Evolutionary conservation across 2,797 vertebrate species (phyloP).

Genomic region (Tarsius wallacei): DNA sequence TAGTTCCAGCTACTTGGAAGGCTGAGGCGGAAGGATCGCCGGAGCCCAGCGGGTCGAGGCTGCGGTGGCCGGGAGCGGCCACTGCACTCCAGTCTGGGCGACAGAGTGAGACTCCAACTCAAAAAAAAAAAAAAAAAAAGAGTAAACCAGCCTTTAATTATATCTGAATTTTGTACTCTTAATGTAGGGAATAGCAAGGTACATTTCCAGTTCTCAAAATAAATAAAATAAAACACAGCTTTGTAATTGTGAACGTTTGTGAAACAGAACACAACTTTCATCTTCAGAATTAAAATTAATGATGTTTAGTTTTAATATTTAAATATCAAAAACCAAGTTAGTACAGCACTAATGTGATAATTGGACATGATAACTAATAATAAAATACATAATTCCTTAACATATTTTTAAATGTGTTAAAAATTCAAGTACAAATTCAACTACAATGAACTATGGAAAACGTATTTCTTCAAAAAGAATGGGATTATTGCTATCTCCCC

Average conservation of each 20-base stretch:
- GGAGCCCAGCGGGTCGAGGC: no score
- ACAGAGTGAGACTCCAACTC: no score
- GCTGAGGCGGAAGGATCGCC: no score
- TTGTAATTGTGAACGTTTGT: not conserved
- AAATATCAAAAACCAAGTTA: constrained; percentile 19
- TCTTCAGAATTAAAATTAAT: constrained; percentile 47
- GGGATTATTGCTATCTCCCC: not conserved
- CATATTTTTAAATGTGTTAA: not conserved
- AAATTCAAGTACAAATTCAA: constrained; percentile 39
- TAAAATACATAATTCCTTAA: constrained; percentile 27
- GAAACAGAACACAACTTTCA: not conserved
- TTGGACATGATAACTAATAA: not conserved
- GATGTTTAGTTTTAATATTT: constrained; percentile 44
- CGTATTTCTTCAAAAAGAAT: not conserved
- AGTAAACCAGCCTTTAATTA: not conserved
- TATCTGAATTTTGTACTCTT: not conserved
- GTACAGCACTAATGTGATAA: not conserved
- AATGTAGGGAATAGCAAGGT: not conserved
- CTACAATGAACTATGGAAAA: constrained; percentile 41
- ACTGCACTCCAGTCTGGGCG: no score
- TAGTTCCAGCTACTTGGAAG: no score
- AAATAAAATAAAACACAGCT: not conserved
- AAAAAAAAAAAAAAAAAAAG: not conserved
- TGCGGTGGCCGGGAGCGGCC: no score
- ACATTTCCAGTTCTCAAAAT: constrained; percentile 61